Evolutionary conservation across 2,113 vertebrate species (phyloP).

Genomic region (Nestor notabilis): DNA sequence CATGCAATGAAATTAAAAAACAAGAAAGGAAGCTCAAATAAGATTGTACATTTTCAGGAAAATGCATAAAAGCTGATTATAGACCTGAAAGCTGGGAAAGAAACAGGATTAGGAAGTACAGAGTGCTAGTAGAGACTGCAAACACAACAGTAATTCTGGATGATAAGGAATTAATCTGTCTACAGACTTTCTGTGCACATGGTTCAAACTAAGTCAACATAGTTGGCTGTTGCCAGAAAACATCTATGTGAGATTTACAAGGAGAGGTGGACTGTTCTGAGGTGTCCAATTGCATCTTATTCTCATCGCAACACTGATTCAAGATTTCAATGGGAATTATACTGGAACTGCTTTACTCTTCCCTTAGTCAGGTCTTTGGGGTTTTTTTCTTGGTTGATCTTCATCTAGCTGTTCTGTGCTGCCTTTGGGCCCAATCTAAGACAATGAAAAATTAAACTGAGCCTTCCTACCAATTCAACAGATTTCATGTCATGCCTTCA

Average conservation of each 20-base stretch:
- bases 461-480: neutral
- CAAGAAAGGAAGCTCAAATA: neutral
- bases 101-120: neutral
- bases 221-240: neutral
- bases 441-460: neutral
- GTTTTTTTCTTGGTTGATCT: neutral
- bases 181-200: neutral
- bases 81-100: neutral
- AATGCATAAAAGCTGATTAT: neutral
- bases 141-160: neutral
- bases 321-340: neutral
- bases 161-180: neutral
- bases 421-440: neutral
- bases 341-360: neutral
- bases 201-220: neutral
- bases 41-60: neutral
- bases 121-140: neutral
- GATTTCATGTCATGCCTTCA: neutral
- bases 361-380: neutral
- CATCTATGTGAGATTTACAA: accelerated
- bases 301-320: neutral
- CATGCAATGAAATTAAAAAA: neutral
- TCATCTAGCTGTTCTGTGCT: neutral
- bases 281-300: neutral
- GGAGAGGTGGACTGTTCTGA: neutral